phyloP scores from a whole-genome alignment of 2,113 vertebrate species.

The Gopherus evgoodei region DNA sequence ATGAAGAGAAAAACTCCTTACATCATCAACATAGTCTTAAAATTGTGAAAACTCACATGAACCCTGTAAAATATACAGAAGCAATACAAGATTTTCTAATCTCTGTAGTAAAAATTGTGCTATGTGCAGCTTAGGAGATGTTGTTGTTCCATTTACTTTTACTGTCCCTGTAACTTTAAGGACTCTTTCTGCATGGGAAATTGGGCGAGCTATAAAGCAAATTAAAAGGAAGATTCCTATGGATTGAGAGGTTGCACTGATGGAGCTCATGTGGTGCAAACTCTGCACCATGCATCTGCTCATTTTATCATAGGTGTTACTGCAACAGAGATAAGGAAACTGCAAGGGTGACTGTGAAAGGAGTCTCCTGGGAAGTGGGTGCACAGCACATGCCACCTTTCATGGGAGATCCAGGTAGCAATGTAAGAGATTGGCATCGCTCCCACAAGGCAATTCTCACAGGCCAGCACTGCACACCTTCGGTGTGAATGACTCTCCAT shows the following conservation, averaged over 20 bases:
- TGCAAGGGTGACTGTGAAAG: neutral
- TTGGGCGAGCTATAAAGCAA: neutral
- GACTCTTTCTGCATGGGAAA: neutral
- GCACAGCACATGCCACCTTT: neutral
- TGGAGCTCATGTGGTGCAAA: neutral
- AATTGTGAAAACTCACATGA: neutral
- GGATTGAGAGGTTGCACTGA: neutral
- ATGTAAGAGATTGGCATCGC: neutral
- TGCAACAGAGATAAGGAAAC: neutral
- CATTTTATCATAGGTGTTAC: neutral
- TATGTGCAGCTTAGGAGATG: neutral
- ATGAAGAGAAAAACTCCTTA: neutral
- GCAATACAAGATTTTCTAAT: neutral
- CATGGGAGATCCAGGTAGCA: neutral
- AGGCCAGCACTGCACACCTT: neutral
- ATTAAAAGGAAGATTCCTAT: neutral
- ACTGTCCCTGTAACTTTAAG: neutral
- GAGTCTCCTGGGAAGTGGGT: neutral
- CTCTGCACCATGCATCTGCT: neutral
- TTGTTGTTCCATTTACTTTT: neutral
- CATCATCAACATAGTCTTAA: neutral
- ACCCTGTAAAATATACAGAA: neutral
- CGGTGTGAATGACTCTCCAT: neutral
- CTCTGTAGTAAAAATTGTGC: neutral
- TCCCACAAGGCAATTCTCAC: neutral